Percentiles rank a stretch among this genome's conserved stretches.
These are phyloP conservation scores for Drosophila serrata DNA, from an alignment of 1,140 invertebrate genomes.

Conservation along the genomic window DNA sequence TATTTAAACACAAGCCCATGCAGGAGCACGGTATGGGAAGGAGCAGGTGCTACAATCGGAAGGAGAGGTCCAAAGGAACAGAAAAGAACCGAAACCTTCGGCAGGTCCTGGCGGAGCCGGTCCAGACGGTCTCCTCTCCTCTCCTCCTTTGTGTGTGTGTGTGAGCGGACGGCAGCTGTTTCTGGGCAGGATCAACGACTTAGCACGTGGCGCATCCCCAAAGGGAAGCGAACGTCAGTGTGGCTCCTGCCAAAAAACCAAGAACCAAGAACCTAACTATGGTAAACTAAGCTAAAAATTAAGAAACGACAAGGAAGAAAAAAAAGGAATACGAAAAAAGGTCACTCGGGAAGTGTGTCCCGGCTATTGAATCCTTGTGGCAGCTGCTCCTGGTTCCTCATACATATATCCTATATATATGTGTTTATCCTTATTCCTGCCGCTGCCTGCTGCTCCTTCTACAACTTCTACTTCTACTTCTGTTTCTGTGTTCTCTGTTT, in stretches of 20 bases:
- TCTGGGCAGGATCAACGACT: constrained; percentile 78
- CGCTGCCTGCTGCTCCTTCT: constrained; percentile 32
- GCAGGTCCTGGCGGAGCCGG: constrained; percentile 54
- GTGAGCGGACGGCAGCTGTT: constrained; percentile 65
- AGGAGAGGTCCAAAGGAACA: constrained; percentile 7
- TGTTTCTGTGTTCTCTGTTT: constrained; percentile 23
- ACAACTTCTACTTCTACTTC: constrained; percentile 18
- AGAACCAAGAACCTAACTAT: constrained; percentile 11
- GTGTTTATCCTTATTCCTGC: constrained; percentile 6
- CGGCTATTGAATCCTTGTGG: constrained; percentile 72
- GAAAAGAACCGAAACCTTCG: constrained; percentile 27
- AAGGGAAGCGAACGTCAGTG: constrained; percentile 37
- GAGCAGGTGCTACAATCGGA: constrained; percentile 51
- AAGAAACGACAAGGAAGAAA: background rate
- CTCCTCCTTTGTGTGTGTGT: constrained; percentile 47
- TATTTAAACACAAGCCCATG: constrained; percentile 11
- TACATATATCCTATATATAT: background rate
- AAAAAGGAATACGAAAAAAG: constrained; percentile 46
- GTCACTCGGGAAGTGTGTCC: constrained; percentile 78
- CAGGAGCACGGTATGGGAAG: constrained; percentile 38
- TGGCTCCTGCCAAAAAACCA: constrained; percentile 69
- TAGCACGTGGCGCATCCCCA: constrained; percentile 76
- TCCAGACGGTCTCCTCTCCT: constrained; percentile 13
- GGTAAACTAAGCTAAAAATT: constrained; percentile 33
- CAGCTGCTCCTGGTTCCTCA: constrained; percentile 64